A percentile compares a stretch with the other conserved stretches of the same genome.
Evolutionary conservation across 2,888 invertebrate species (phyloP).

Genomic region (Holacanthella duospinosa): DNA sequence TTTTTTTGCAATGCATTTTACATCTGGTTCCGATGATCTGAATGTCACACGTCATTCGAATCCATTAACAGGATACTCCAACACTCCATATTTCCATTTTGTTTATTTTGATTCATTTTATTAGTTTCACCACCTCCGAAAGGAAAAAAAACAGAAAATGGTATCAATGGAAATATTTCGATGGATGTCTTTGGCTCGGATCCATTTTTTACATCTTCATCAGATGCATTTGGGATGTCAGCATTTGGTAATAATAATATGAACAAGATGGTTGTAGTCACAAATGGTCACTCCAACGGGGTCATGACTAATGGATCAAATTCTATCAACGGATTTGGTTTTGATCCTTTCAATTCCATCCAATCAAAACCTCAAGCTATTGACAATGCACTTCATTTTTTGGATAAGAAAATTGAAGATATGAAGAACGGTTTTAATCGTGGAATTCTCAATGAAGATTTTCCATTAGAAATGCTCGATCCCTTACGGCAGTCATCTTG

Average conservation of each 20-base stretch:
- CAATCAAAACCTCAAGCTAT: constrained; percentile 39
- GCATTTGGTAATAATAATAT: constrained; percentile 48
- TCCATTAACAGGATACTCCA: not conserved
- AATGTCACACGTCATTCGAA: too few species aligned
- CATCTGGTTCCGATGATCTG: too few species aligned
- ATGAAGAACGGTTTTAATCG: constrained; percentile 58
- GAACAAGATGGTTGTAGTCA: constrained; percentile 1
- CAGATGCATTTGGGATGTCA: constrained; percentile 78
- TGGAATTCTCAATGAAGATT: constrained; percentile 74
- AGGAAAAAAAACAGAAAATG: constrained; percentile 35
- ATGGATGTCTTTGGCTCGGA: constrained; percentile 71
- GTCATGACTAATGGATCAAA: not conserved
- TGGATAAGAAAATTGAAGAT: constrained; percentile 71
- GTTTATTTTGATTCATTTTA: not conserved
- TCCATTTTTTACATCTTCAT: constrained; percentile 52
- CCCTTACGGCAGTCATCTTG: constrained; percentile 53
- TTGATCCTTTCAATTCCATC: not conserved
- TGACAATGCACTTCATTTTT: constrained; percentile 63
- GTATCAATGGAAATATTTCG: constrained; percentile 32
- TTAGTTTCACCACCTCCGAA: constrained; percentile 85
- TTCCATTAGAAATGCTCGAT: constrained; percentile 86
- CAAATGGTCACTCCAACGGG: not conserved
- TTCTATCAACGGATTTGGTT: constrained; percentile 1
- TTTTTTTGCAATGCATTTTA: too few species aligned
- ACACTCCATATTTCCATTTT: not conserved